Evolutionary conservation across 2,888 invertebrate genomes (phyloP).

Genomic region (Crioceris asparagi): DNA sequence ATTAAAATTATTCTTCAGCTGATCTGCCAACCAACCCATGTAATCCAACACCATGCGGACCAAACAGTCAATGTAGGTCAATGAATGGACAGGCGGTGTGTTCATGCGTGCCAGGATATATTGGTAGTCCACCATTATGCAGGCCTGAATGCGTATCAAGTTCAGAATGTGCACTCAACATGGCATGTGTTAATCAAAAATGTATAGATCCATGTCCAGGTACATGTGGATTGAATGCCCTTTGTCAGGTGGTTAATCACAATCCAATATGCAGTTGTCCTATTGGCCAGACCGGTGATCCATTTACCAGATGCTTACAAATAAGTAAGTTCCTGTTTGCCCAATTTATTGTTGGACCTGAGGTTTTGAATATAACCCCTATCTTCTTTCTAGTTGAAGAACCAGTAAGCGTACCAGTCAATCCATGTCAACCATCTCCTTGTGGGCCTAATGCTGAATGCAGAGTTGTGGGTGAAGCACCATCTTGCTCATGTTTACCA

Average conservation of each 20-base stretch:
- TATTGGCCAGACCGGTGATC: slow-evolving; percentile 43
- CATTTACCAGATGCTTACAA: slow-evolving; percentile 38
- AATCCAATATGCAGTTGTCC: slow-evolving; percentile 49
- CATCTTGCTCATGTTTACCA: slow-evolving; percentile 63
- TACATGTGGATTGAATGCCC: slow-evolving; percentile 45
- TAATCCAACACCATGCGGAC: slow-evolving; percentile 55
- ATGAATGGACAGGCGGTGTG: slow-evolving; percentile 52
- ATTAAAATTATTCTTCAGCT: slow-evolving; percentile 12
- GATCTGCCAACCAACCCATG: slow-evolving; percentile 45
- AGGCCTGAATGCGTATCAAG: slow-evolving; percentile 42
- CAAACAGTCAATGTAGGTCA: slow-evolving; percentile 39
- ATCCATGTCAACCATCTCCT: slow-evolving; percentile 53
- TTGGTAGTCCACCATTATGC: slow-evolving; percentile 45
- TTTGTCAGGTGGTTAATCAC: slow-evolving; percentile 47
- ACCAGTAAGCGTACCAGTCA: slow-evolving; percentile 24
- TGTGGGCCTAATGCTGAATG: slow-evolving; percentile 54
- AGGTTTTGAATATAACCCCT: not conserved
- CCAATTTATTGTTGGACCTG: not conserved
- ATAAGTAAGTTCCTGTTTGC: slow-evolving; percentile 21
- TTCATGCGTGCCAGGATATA: slow-evolving; percentile 39
- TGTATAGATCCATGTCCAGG: slow-evolving; percentile 48
- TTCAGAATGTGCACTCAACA: slow-evolving; percentile 40
- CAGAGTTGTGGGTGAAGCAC: slow-evolving; percentile 52
- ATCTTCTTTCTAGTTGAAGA: slow-evolving; percentile 26
- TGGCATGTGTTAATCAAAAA: slow-evolving; percentile 42